Evolutionary conservation across 1,140 invertebrate genomes (phyloP), one percentile per base, ranked within the genome.

Genomic region (Hyposmocoma kahamanoa): DNA sequence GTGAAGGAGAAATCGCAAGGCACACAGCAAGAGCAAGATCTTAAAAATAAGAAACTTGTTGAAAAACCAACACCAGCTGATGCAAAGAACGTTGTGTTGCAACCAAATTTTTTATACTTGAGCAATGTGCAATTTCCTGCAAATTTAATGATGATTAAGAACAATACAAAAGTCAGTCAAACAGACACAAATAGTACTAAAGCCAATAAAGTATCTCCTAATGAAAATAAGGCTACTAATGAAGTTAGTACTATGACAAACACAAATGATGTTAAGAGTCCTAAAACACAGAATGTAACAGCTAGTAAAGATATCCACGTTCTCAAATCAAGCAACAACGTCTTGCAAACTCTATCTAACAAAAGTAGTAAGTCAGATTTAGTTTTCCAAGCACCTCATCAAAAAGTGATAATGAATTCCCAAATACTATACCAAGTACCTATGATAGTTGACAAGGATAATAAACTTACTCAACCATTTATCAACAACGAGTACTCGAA

Each of bases 1-100:
- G 83, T 87, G 63, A 87, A 85, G 75, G 84, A 87, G 74, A 87
- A 86, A 50, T 77, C 72, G 20, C 80, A 84, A 60, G 80, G 74
- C 17, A 84, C 71, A n/a, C 63, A 54, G 24, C 78, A 81, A 58
- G 75, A 84, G 38, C 73, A 81, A 62, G 76, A 81, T 22, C 67
- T 81, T 41, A 83, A 78, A 53, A 57, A 52, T 30, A 82, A 71
- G 41, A 69, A 67, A 59, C 42, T 17, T 10, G 42, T 41, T 26
- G 72, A 78, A 26, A 79, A 77, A 54, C 38, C 36, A 1, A 52
- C 42, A 38, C 61, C 62, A 47, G 15, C 52, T 15, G 67, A 75
- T 53, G 47, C 60, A 11, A 77, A 73, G 48, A 73, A 75, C 43
- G 62, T 80, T 22, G 67, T 85, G 8, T 50, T 81, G 18, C 74